Base-by-base conservation (phyloP, 2,113 vertebrate species). In the Pipra filicauda region DNA sequence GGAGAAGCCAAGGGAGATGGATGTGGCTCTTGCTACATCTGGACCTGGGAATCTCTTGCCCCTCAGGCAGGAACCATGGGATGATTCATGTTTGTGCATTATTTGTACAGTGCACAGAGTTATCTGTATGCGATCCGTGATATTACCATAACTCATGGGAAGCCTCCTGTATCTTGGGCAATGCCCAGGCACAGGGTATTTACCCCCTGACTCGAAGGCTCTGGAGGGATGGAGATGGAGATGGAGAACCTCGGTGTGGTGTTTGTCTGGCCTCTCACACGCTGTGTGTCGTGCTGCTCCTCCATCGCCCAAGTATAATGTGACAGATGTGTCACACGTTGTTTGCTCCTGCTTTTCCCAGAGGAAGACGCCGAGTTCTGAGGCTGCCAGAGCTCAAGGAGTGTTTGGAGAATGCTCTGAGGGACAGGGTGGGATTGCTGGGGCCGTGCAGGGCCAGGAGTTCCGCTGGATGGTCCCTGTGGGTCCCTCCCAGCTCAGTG, bases 261-360 rank as follows among this genome's bases (percentile, higher is more conserved):
- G 12, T 83, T 71, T 66, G 17, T 10, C 7, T 10, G 12, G 51
- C 62, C 30, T 65, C 35, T 55, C 17, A 35, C 5, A 26, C 1
- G 2, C 46, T 31, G 39, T 46, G 11, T 33, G 11, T 49, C 17
- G 35, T 51, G 41, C 33, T 59, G 70, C 54, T 49, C 49, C 37
- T 33, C 61, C 41, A 15, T 46, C 44, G 5, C 8, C 41, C 2
- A 2, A 3, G 20, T 0, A 2, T 6, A 3, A 10, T 1, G n/a
- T 33, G 77, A 28, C 48, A 12, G 26, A 6, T 31, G 37, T 33
- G 41, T 74, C 82, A 62, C 15, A 3, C 1, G 35, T 80, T 84
- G 64, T 86, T 84, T 48, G 6, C 52, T 59, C 35, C 35, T 49
- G 6, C 30, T 41, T 22, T 35, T n/a, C 37, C 26, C 3, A 1